These are phyloP conservation scores for Mastigias papua DNA, from an alignment of 30 jellyfish, hydroid and myxozoan genomes.

Conservation along the genomic window DNA sequence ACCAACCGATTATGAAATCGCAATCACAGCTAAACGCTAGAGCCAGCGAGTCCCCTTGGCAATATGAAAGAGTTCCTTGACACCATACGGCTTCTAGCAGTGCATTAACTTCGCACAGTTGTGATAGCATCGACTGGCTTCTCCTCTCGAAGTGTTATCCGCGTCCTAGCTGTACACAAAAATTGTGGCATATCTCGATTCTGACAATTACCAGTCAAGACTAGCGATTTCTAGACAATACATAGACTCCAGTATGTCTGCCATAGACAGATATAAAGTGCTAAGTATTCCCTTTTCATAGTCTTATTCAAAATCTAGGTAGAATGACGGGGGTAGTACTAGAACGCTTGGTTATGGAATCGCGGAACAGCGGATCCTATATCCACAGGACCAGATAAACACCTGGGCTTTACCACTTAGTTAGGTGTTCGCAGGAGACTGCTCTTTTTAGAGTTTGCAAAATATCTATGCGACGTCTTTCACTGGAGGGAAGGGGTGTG, in stretches of 20 bases:
- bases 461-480: no score
- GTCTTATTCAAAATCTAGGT: slow-evolving; percentile 39
- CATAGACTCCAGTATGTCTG: slow-evolving; percentile 56
- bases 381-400: no score
- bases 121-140: not conserved
- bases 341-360: not conserved
- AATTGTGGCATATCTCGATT: slow-evolving; percentile 3
- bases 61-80: not conserved
- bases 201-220: slow-evolving; percentile 39
- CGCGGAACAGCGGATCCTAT: no score
- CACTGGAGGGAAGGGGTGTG: no score
- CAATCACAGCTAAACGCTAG: no score
- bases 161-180: not conserved
- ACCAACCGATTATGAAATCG: no score
- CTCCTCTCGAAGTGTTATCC: not conserved
- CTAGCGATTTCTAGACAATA: slow-evolving; percentile 46
- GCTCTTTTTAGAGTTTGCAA: no score
- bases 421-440: no score
- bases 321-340: slow-evolving; percentile 35
- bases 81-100: not conserved
- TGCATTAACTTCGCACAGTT: not conserved
- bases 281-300: slow-evolving; percentile 32
- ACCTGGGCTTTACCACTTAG: no score
- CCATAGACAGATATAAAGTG: slow-evolving; percentile 51
- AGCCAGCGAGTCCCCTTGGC: no score